A percentile compares a stretch with the other conserved stretches of the same genome.
phyloP scores from a whole-genome alignment of 2,113 vertebrate genomes.

The Macquaria ambigua region DNA sequence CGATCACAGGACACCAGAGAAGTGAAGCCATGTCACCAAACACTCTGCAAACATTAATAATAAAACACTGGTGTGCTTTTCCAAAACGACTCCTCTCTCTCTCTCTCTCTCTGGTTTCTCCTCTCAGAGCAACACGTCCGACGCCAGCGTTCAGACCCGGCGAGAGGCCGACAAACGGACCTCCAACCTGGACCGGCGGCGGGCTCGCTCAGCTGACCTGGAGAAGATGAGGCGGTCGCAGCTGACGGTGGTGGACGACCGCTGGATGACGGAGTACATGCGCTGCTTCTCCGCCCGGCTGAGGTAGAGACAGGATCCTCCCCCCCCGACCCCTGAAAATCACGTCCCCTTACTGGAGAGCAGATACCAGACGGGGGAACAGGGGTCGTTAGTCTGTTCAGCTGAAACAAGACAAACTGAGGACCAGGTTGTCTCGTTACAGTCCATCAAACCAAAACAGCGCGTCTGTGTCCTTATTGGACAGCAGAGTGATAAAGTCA shows the following conservation, averaged over 20 bases:
- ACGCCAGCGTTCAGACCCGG: constrained; percentile 87
- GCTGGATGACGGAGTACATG: constrained; percentile 97
- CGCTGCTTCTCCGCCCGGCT: constrained; percentile 93
- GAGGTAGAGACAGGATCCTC: constrained; percentile 71
- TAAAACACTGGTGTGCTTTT: constrained; percentile 50
- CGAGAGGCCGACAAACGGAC: constrained; percentile 86
- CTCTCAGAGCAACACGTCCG: constrained; percentile 87
- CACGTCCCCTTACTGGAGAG: background rate
- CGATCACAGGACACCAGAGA: constrained; percentile 40
- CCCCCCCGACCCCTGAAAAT: background rate
- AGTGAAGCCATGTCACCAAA: constrained; percentile 47
- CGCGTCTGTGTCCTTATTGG: background rate
- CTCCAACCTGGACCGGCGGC: constrained; percentile 80
- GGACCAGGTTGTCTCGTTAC: background rate
- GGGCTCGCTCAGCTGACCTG: constrained; percentile 88
- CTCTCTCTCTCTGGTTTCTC: constrained; percentile 37
- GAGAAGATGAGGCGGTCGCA: constrained; percentile 81
- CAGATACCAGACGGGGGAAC: background rate
- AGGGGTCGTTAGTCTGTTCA: accelerated
- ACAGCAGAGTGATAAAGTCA: background rate
- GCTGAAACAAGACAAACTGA: background rate
- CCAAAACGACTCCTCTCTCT: constrained; percentile 1
- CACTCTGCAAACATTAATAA: constrained; percentile 71
- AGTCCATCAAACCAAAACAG: background rate
- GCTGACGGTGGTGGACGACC: constrained; percentile 85